Conservation (phyloP, 2,888 invertebrate genomes). For the Matsumyia berberina region DNA sequence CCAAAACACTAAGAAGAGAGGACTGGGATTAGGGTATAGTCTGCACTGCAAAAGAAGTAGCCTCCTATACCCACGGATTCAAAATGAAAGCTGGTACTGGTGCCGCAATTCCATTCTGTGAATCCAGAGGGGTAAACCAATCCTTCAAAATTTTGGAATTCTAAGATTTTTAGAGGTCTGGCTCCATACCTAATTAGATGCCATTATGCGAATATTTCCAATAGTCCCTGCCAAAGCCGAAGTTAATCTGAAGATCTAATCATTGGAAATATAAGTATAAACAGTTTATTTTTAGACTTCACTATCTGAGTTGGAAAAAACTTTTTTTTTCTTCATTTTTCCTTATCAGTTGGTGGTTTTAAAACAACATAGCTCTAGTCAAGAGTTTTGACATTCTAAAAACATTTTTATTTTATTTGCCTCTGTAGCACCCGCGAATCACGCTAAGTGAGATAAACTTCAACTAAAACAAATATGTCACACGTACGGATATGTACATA, state of each 20-base stretch:
- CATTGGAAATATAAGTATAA: background rate
- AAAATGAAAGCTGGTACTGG: no score
- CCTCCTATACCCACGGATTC: no score
- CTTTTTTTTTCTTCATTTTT: background rate
- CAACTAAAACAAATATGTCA: background rate
- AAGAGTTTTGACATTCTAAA: background rate
- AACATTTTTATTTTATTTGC: slow-evolving; percentile 5
- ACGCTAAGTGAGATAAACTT: background rate
- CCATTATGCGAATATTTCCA: no score
- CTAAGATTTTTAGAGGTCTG: no score
- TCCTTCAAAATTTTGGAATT: no score
- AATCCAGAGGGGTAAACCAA: no score
- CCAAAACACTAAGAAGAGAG: no score
- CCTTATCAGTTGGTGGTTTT: background rate
- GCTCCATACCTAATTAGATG: no score
- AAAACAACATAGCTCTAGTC: background rate
- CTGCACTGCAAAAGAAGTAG: no score
- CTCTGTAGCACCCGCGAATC: background rate
- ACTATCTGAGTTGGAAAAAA: background rate
- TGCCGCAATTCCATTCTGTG: no score
- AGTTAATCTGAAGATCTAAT: background rate
- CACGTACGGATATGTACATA: background rate
- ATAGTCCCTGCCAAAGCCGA: background rate
- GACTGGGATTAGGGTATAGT: no score
- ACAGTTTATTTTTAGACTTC: background rate